These are phyloP conservation scores for Chascanopsetta lugubris DNA, from an alignment of 2,113 vertebrate species.

Conservation along the genomic window DNA sequence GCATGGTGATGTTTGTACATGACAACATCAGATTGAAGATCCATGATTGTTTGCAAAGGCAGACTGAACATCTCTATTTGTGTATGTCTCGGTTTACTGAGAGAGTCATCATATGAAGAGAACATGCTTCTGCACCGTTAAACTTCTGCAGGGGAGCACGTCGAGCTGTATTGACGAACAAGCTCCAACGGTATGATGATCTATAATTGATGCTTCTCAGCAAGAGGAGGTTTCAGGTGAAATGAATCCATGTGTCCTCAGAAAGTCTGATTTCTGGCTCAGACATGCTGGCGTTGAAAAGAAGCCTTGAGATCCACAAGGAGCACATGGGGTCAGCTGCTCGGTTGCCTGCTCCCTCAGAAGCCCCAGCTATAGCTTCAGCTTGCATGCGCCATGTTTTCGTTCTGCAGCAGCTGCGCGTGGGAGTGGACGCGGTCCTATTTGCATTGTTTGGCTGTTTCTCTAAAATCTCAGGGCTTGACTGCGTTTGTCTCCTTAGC, in stretches of 20 bases:
- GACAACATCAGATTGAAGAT: not conserved
- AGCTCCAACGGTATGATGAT: conserved; percentile 18
- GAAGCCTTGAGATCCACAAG: conserved; percentile 31
- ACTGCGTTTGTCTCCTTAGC: conserved; percentile 72
- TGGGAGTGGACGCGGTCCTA: conserved; percentile 56
- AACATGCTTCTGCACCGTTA: not conserved
- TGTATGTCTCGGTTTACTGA: too few species aligned
- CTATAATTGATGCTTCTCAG: conserved; percentile 27
- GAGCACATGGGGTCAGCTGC: conserved; percentile 55
- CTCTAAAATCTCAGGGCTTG: conserved; percentile 54
- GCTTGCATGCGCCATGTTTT: conserved; percentile 46
- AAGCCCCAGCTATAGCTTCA: conserved; percentile 44
- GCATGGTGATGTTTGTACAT: not conserved
- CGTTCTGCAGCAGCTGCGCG: conserved; percentile 64
- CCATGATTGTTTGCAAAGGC: not conserved
- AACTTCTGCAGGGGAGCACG: not conserved
- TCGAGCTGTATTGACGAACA: not conserved
- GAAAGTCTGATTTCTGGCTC: conserved; percentile 1
- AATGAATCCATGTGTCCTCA: conserved; percentile 13
- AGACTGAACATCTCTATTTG: not conserved
- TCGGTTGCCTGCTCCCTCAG: conserved; percentile 42
- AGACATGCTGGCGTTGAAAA: not conserved
- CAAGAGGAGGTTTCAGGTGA: conserved; percentile 2
- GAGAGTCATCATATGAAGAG: not conserved
- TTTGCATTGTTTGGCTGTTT: conserved; percentile 62